Evolutionary conservation across 2,113 vertebrate genomes (phyloP).

Genomic region (Boleophthalmus pectinirostris): DNA sequence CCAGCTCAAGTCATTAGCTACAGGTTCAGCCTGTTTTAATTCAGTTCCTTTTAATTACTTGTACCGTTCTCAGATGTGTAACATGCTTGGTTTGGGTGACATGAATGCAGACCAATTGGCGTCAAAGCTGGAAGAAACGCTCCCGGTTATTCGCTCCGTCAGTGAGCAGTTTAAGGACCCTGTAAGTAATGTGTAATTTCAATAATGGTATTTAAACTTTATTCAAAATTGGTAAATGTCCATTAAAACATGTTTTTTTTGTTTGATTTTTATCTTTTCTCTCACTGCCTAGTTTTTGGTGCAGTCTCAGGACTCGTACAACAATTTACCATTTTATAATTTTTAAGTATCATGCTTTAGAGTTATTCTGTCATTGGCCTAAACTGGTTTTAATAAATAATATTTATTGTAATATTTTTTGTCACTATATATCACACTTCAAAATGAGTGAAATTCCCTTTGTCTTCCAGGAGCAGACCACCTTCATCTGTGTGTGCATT

Average conservation of each 20-base stretch:
- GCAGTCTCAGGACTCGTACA: no score
- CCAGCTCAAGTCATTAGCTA: not conserved
- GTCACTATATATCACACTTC: no score
- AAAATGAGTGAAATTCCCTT: not conserved
- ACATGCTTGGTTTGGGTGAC: conserved; percentile 93
- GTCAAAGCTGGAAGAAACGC: conserved; percentile 91
- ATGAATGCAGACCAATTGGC: conserved; percentile 96
- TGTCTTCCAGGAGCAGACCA: conserved; percentile 86
- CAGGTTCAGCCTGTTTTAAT: not conserved
- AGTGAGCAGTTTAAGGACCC: conserved; percentile 97
- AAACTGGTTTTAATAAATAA: no score
- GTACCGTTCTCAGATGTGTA: conserved; percentile 87
- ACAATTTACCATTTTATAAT: no score
- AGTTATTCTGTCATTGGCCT: not conserved
- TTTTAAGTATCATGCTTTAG: no score
- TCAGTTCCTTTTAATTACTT: not conserved
- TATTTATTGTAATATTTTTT: no score
- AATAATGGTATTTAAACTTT: not conserved
- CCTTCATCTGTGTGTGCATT: conserved; percentile 95
- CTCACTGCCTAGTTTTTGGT: no score
- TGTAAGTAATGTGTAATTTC: conserved; percentile 64
- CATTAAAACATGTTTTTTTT: no score
- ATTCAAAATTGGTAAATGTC: not conserved
- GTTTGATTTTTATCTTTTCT: no score
- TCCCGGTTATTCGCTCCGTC: conserved; percentile 93